Conservation (phyloP, 2,888 invertebrate genomes). For the Griposia aprilina region DNA sequence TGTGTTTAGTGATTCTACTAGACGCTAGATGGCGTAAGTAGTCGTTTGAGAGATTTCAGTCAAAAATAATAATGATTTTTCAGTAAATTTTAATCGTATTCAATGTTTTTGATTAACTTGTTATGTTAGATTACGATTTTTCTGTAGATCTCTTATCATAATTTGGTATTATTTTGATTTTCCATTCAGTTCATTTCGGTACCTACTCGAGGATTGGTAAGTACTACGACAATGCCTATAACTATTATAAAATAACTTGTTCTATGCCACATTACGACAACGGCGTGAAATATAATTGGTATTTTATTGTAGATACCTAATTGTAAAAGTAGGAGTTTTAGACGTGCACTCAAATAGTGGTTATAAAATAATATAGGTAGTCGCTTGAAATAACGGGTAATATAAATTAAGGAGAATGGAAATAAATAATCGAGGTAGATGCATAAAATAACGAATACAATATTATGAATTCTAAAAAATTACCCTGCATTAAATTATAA, state of each 20-base stretch:
- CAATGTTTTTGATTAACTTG: no score
- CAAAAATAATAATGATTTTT: not conserved
- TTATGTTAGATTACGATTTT: not conserved
- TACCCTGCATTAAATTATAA: not conserved
- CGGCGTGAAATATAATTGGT: not conserved
- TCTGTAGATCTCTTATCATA: not conserved
- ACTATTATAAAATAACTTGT: not conserved
- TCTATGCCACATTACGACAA: not conserved
- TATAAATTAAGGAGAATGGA: not conserved
- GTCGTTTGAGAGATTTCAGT: slow-evolving; percentile 46
- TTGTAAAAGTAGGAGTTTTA: not conserved
- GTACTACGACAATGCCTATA: no score
- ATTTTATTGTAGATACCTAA: not conserved
- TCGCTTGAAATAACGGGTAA: no score
- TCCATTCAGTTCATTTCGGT: not conserved
- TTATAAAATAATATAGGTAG: not conserved
- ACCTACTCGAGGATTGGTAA: not conserved
- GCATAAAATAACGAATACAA: not conserved
- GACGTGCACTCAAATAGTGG: not conserved
- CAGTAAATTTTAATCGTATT: not conserved
- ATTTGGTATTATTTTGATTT: not conserved
- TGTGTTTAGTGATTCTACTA: slow-evolving; percentile 80
- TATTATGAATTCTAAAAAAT: not conserved
- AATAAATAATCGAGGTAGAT: not conserved
- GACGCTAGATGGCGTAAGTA: slow-evolving; percentile 84